Conservation (phyloP, 1,140 invertebrate genomes). For the Calliphora vicina region DNA sequence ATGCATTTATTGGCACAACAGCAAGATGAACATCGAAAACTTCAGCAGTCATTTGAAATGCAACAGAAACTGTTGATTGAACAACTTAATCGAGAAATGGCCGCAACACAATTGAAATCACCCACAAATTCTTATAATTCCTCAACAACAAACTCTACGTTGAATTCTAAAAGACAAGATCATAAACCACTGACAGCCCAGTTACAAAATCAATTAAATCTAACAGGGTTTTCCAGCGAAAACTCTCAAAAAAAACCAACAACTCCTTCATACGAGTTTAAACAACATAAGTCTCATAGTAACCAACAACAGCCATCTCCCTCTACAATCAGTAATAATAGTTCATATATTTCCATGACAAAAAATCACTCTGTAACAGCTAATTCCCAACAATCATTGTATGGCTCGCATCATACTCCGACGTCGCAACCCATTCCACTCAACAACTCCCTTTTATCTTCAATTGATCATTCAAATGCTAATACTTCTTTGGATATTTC, state of each 20-base stretch:
- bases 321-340: not conserved
- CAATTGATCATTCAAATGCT: constrained; percentile 19
- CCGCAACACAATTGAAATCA: not conserved
- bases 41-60: constrained; percentile 53
- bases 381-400: not conserved
- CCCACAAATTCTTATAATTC: not conserved
- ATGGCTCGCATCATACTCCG: not conserved
- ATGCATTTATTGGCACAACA: constrained; percentile 61
- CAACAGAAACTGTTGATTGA: constrained; percentile 54
- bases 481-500: constrained; percentile 13
- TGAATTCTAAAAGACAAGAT: not conserved
- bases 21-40: constrained; percentile 49
- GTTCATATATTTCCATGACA: not conserved
- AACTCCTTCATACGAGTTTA: not conserved
- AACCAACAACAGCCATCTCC: not conserved
- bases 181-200: not conserved
- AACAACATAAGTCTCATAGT: not conserved
- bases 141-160: not conserved
- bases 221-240: not conserved
- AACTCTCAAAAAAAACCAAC: not conserved
- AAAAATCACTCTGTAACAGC: not conserved
- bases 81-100: constrained; percentile 50
- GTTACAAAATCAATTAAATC: not conserved
- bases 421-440: not conserved
- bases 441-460: constrained; percentile 16